Evolutionary conservation across 2,797 vertebrate species (phyloP), one percentile per base, ranked within the genome.

Genomic region (Enteromius anoplus): DNA sequence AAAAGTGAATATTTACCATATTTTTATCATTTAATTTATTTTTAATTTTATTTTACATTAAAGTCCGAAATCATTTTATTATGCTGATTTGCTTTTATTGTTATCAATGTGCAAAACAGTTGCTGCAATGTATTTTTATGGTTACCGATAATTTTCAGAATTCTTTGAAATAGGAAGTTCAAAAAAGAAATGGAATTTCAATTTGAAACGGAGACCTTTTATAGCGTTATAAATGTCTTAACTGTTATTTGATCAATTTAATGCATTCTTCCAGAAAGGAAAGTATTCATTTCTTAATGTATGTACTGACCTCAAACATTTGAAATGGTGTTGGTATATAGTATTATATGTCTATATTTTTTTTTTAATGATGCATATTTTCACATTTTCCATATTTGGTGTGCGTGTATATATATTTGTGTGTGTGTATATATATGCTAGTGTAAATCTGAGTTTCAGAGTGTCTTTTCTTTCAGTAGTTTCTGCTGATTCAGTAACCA

Each of bases 371-470:
- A 42, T 42, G 10, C 2, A 42, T 42, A 42, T 42, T 42, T 42
- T 10, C 2, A 10, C 2, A 42, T 42, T 42, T 42, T 42, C 2
- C 9, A 42, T 42, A 42, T 42, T 10, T 42, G 9, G 10, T 11
- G 42, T 10, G 40, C 2, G 34, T 34, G 34, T 5, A 5, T 34
- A 5, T 34, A 5, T 34, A 1, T 40, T 0, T 40, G 8, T 40
- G 8, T 40, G 8, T 40, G 2, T 40, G 2, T 40, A 9, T 40
- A 9, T 40, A 40, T 40, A 42, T 0, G 1, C 37, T 40, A 66
- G 49, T 23, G 42, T 83, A 76, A 83, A 76, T 83, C 62, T 70
- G 23, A 70, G 76, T 81, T 71, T 76, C 55, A 49, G 72, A 84
- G 51, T 81, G 65, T 76, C 17, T 26, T 70, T 80, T 58, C 51